These are phyloP conservation scores for Dinoponera quadriceps DNA, from an alignment of 1,140 invertebrate genomes.

Conservation along the genomic window DNA sequence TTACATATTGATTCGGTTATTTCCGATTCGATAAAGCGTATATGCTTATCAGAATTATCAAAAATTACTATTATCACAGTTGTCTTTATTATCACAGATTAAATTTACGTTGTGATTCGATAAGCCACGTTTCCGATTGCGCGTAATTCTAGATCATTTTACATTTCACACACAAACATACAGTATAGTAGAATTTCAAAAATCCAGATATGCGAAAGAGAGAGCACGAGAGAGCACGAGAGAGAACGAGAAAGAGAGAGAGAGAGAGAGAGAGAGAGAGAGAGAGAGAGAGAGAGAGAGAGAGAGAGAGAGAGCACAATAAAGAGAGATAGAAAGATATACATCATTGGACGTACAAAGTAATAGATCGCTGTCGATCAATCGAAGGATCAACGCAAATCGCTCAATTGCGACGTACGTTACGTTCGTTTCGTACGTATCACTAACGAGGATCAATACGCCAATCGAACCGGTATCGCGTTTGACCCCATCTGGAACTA, in stretches of 20 bases:
- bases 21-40: too few species aligned
- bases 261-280: too few species aligned
- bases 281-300: slow-evolving; percentile 54
- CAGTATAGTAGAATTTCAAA: background rate
- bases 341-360: slow-evolving; percentile 33
- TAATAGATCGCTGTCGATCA: slow-evolving; percentile 22
- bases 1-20: too few species aligned
- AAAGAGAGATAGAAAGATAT: slow-evolving; percentile 57
- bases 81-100: too few species aligned
- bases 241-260: background rate
- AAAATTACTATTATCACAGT: too few species aligned
- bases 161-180: too few species aligned
- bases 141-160: too few species aligned
- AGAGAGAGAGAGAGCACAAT: slow-evolving; percentile 59
- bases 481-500: background rate
- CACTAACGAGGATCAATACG: background rate
- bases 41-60: too few species aligned
- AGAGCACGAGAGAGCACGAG: slow-evolving; percentile 43
- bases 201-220: slow-evolving; percentile 1
- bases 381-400: slow-evolving; percentile 22
- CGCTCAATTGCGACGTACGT: slow-evolving; percentile 7
- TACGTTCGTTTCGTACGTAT: slow-evolving; percentile 6
- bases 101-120: too few species aligned
- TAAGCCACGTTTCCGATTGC: too few species aligned
- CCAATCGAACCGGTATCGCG: background rate